Percentiles rank a stretch among this genome's conserved stretches.
phyloP scores from a whole-genome alignment of 2,888 invertebrate species.

The Charanyca ferruginea region DNA sequence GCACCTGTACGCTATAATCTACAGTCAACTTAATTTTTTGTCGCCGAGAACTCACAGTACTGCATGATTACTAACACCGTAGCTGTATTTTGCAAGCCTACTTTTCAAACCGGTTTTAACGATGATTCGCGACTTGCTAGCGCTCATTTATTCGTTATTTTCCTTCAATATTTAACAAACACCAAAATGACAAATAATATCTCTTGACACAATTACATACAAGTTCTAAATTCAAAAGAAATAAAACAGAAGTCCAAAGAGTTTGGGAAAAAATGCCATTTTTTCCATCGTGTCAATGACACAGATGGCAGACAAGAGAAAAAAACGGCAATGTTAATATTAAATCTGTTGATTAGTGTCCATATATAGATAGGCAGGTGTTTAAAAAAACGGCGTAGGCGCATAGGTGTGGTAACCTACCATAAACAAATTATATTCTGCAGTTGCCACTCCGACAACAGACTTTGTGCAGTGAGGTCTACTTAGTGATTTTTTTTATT shows the following conservation, averaged over 20 bases:
- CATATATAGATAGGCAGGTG: slow-evolving; percentile 81
- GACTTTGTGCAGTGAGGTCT: slow-evolving; percentile 73
- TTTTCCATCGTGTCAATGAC: slow-evolving; percentile 57
- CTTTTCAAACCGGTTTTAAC: slow-evolving; percentile 84
- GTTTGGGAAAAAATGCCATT: slow-evolving; percentile 6
- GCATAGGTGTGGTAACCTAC: slow-evolving; percentile 81
- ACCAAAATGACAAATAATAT: slow-evolving; percentile 18
- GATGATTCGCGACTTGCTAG: slow-evolving; percentile 76
- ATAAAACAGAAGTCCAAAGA: not conserved
- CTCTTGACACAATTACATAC: not conserved
- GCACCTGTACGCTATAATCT: slow-evolving; percentile 55
- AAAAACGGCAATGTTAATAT: slow-evolving; percentile 61
- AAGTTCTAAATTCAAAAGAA: not conserved
- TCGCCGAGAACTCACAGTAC: slow-evolving; percentile 66
- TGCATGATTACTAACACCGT: slow-evolving; percentile 67
- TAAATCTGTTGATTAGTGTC: slow-evolving; percentile 78
- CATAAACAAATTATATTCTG: slow-evolving; percentile 77
- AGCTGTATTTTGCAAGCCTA: slow-evolving; percentile 86
- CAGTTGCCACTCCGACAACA: slow-evolving; percentile 77
- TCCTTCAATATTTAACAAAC: slow-evolving; percentile 40
- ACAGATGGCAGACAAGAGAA: slow-evolving; percentile 35
- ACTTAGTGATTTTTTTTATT: slow-evolving; percentile 56
- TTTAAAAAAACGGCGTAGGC: slow-evolving; percentile 78
- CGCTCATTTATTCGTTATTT: slow-evolving; percentile 59
- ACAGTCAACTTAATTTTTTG: slow-evolving; percentile 60